A percentile compares a stretch with the other conserved stretches of the same genome.
Evolutionary conservation across 2,797 vertebrate genomes (phyloP).

Genomic region (Nyctibius grandis): DNA sequence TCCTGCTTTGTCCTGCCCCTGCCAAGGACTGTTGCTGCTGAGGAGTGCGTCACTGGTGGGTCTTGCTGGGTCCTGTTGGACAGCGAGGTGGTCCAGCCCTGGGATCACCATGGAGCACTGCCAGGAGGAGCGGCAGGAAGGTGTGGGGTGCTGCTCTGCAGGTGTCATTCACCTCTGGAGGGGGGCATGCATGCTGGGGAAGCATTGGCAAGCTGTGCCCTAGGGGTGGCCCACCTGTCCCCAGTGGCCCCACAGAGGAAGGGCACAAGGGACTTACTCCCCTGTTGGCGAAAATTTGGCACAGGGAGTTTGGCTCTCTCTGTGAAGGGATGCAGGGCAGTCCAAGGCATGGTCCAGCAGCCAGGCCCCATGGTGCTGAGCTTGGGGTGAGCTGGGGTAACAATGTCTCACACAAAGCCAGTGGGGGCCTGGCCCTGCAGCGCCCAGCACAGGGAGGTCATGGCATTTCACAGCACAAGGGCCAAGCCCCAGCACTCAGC

Average conservation of each 20-base stretch:
- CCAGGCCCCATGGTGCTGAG: neutral
- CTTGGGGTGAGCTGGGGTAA: neutral
- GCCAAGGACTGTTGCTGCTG: neutral
- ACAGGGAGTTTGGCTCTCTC: neutral
- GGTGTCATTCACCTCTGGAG: neutral
- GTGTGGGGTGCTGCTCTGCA: neutral
- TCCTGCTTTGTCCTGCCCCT: neutral
- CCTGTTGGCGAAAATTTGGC: neutral
- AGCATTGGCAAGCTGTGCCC: neutral
- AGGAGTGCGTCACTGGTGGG: accelerated
- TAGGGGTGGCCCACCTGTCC: no score
- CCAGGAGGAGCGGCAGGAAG: accelerated
- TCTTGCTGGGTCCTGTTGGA: accelerated
- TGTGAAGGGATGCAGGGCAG: neutral
- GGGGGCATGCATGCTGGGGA: accelerated
- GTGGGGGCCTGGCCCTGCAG: accelerated
- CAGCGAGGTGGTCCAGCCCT: neutral
- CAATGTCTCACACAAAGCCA: neutral
- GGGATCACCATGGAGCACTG: neutral
- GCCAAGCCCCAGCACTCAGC: neutral
- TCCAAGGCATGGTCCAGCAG: neutral
- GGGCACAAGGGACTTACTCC: neutral
- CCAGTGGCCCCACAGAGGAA: neutral
- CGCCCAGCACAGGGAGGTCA: neutral
- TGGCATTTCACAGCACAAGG: neutral